These are phyloP conservation scores for Acropternis orthonyx DNA, from an alignment of 2,797 vertebrate species.

Conservation along the genomic window DNA sequence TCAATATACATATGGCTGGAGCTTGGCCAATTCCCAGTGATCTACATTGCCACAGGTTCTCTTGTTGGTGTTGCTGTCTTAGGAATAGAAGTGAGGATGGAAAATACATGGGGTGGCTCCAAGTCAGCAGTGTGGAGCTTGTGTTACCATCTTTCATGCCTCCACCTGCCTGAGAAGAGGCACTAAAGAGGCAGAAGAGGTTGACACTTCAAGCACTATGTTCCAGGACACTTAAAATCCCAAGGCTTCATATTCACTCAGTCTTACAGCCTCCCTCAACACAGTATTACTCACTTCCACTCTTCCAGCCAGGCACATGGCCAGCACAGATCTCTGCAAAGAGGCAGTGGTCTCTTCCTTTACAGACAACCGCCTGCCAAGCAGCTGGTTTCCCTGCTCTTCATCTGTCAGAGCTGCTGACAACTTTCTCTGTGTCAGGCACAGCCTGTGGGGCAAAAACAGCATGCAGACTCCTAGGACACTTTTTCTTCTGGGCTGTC, in stretches of 20 bases:
- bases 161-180: background rate
- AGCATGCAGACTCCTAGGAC: background rate
- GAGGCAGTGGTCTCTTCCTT: slow-evolving; percentile 32
- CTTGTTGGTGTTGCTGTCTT: background rate
- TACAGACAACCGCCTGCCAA: background rate
- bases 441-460: background rate
- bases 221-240: background rate
- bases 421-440: background rate
- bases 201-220: background rate
- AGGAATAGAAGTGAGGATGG: background rate
- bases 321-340: slow-evolving; percentile 31
- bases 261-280: background rate
- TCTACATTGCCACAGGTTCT: background rate
- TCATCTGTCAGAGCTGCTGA: slow-evolving; percentile 2
- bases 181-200: background rate
- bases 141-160: background rate
- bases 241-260: background rate
- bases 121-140: background rate
- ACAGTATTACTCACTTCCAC: background rate
- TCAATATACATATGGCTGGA: background rate
- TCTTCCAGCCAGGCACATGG: background rate
- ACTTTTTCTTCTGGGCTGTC: background rate
- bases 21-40: background rate
- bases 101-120: background rate
- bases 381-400: slow-evolving; percentile 24